Conservation (phyloP, 2,888 invertebrate genomes). For the Esperia sulphurella region DNA sequence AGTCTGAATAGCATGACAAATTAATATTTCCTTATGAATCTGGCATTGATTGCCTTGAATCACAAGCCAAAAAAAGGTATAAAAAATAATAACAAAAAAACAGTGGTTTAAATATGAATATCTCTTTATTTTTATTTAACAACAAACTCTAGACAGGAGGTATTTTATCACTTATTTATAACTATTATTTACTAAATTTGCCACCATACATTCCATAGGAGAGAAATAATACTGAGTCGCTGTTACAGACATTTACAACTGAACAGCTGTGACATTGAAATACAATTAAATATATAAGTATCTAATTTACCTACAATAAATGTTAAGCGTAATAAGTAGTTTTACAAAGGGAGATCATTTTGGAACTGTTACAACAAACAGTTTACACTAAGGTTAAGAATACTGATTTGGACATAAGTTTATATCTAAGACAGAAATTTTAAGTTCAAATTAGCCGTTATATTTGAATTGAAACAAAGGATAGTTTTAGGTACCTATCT, state of each 20-base stretch:
- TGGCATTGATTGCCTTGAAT: too few species aligned
- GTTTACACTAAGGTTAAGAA: too few species aligned
- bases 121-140: slow-evolving; percentile 68
- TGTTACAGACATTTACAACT: slow-evolving; percentile 21
- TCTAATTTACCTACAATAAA: slow-evolving; percentile 34
- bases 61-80: too few species aligned
- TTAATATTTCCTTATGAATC: too few species aligned
- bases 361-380: slow-evolving; percentile 18
- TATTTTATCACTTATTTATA: slow-evolving; percentile 56
- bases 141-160: slow-evolving; percentile 74
- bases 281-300: background rate
- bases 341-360: slow-evolving; percentile 16
- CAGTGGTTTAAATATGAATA: slow-evolving; percentile 60
- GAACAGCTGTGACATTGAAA: too few species aligned
- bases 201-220: slow-evolving; percentile 35
- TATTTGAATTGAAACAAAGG: too few species aligned
- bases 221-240: slow-evolving; percentile 31
- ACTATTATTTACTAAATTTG: slow-evolving; percentile 38
- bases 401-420: too few species aligned
- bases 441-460: too few species aligned
- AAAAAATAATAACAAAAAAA: too few species aligned
- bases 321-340: slow-evolving; percentile 26
- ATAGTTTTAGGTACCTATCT: too few species aligned
- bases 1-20: too few species aligned
- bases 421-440: too few species aligned